Base-by-base conservation (phyloP, 2,888 invertebrate species). In the Spodoptera exigua region DNA sequence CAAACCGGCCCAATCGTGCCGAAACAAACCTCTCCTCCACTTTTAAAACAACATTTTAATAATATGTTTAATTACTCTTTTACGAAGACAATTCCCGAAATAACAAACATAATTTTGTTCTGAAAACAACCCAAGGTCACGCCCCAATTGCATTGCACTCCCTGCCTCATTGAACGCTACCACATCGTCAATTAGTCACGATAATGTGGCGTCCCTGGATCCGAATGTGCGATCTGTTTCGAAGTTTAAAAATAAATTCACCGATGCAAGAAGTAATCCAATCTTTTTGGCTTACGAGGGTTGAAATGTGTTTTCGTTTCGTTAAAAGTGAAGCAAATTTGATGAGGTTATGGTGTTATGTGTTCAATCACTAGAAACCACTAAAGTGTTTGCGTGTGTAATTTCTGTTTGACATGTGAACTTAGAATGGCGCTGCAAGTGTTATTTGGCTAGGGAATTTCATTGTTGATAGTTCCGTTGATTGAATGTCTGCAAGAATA, bases 141-240 rank as follows among this genome's bases (percentile, higher is more conserved):
- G 52, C 48, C 48, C 49, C 53, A 68, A 68, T 58, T 63, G 53
- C 59, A 69, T 46, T 36, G 39, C 35, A 41, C 7, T 36, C 18
- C 16, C 56, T 27, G 63, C 67, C 67, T 68, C 64, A 69, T 68
- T 68, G 45, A 58, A 46, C 70, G 14, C 12, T n/a, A 68, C 67
- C 67, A 39, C 67, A 63, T 53, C 64, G 39, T 63, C 70, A 68
- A 68, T 68, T 68, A 69, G 58, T 53, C 63, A 41, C 69, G 32
- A 54, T 58, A 68, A 69, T 69, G 63, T 63, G 53, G 48, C 46
- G n/a, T 36, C n/a, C 44, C 40, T 39, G 58, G 40, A 45, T 57
- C 48, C 27, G 41, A 51, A 16, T 7, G 37, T 18, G 13, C 14
- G 16, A 37, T 36, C 18, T 17, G 27, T 37, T 57, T 34, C 7